Evolutionary conservation across 2,113 vertebrate species (phyloP).

Genomic region (Lipotes vexillifer): DNA sequence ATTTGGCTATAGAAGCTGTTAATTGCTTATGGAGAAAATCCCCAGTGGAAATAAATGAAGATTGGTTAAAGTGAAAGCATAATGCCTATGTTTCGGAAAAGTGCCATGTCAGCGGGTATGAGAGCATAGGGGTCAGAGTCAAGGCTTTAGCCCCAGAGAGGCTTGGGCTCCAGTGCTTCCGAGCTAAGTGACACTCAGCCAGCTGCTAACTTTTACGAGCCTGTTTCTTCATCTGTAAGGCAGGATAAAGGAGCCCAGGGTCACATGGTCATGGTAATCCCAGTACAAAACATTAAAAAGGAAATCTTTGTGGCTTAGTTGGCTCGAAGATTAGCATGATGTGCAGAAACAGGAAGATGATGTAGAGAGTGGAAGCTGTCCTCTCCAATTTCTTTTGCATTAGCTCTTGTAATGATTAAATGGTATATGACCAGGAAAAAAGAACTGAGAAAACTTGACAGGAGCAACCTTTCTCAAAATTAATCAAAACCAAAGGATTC

Average conservation of each 20-base stretch:
- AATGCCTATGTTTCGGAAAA: neutral
- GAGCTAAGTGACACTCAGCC: neutral
- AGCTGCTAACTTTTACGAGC: neutral
- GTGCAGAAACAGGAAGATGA: neutral
- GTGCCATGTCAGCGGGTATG: neutral
- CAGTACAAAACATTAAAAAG: neutral
- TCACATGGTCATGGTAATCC: neutral
- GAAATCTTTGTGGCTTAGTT: neutral
- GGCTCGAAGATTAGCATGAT: neutral
- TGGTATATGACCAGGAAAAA: neutral
- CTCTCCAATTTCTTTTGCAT: neutral
- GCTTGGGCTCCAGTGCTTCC: neutral
- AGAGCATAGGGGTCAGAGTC: neutral
- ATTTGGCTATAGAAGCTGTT: neutral
- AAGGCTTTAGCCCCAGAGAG: neutral
- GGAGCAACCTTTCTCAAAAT: neutral
- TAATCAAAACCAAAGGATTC: neutral
- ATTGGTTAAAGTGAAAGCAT: neutral
- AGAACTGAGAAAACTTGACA: neutral
- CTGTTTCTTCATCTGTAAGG: neutral
- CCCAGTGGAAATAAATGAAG: neutral
- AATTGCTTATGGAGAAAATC: neutral
- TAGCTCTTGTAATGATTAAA: neutral
- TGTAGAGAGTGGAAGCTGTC: neutral
- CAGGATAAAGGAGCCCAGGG: neutral